phyloP scores from a whole-genome alignment of 2,797 vertebrate species.

The Vipera latastei region DNA sequence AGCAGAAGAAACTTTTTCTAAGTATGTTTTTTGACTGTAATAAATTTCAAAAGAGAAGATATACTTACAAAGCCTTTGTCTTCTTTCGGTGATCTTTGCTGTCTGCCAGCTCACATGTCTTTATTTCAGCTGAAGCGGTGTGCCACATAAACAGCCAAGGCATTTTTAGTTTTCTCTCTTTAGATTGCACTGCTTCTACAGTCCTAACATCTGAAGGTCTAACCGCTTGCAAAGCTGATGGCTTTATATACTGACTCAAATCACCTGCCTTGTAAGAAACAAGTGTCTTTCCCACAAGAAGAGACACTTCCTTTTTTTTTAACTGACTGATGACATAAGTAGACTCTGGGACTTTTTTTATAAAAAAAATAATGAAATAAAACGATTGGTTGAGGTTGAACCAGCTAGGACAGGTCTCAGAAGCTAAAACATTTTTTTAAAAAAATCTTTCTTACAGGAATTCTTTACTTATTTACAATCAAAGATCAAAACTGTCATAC shows the following conservation, averaged over 20 bases:
- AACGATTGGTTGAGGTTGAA: slow-evolving; percentile 67
- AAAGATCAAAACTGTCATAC: not conserved
- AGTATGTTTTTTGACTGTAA: not conserved
- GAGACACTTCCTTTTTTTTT: slow-evolving; percentile 72
- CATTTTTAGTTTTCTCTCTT: slow-evolving; percentile 53
- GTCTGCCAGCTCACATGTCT: slow-evolving; percentile 58
- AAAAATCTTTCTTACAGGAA: not conserved
- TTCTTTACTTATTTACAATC: not conserved
- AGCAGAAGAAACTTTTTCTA: not conserved
- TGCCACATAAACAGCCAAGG: slow-evolving; percentile 68
- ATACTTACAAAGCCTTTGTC: slow-evolving; percentile 75
- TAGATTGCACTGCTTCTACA: not conserved
- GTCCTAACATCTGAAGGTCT: slow-evolving; percentile 13
- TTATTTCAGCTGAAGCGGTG: slow-evolving; percentile 56
- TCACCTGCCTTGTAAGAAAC: slow-evolving; percentile 29
- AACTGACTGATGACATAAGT: slow-evolving; percentile 60
- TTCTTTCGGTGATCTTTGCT: slow-evolving; percentile 66
- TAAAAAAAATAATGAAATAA: slow-evolving; percentile 57
- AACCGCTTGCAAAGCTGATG: not conserved
- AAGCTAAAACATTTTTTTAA: not conserved
- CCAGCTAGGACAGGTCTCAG: slow-evolving; percentile 55
- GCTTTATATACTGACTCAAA: slow-evolving; percentile 66
- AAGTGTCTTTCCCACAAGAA: slow-evolving; percentile 66
- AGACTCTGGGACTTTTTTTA: slow-evolving; percentile 29
- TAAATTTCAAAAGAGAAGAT: not conserved